phyloP scores from a whole-genome alignment of 1,140 invertebrate genomes.

The Cephus cinctus region DNA sequence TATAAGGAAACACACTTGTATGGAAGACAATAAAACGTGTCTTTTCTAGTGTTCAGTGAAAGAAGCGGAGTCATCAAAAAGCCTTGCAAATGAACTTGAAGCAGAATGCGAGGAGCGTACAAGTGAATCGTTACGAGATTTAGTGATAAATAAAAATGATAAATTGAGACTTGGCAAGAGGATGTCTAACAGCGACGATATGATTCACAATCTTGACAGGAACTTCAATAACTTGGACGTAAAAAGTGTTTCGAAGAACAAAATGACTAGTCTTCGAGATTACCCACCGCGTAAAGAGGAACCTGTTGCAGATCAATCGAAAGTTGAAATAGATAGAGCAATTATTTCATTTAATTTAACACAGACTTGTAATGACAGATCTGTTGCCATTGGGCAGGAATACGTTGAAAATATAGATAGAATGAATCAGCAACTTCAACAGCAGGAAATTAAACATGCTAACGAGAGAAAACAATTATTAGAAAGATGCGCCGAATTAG shows the following conservation, averaged over 20 bases:
- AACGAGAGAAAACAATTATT: constrained; percentile 54
- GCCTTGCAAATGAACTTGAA: constrained; percentile 23
- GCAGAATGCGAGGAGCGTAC: constrained; percentile 31
- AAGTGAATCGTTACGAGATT: constrained; percentile 38
- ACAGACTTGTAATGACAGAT: too few relatives aligned
- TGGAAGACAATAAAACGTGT: constrained; percentile 20
- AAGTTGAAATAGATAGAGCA: constrained; percentile 22
- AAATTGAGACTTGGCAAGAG: constrained; percentile 24
- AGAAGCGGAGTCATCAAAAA: constrained; percentile 1
- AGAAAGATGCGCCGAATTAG: constrained; percentile 65
- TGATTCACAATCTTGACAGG: constrained; percentile 24
- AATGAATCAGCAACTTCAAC: too few relatives aligned
- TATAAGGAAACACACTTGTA: constrained; percentile 11
- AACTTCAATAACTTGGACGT: constrained; percentile 25
- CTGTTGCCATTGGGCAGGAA: too few relatives aligned
- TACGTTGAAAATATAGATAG: too few relatives aligned
- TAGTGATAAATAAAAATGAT: constrained; percentile 32
- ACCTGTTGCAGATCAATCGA: constrained; percentile 12
- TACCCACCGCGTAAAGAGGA: constrained; percentile 47
- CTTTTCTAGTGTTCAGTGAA: not conserved
- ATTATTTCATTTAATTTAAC: too few relatives aligned
- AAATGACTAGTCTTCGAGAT: constrained; percentile 41
- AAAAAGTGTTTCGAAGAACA: constrained; percentile 33
- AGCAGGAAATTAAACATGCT: constrained; percentile 32
- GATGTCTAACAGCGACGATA: constrained; percentile 26